A percentile compares a stretch with the other conserved stretches of the same genome.
These are phyloP conservation scores for Leptinotarsa tumamoca DNA, from an alignment of 2,888 invertebrate genomes.

Conservation along the genomic window DNA sequence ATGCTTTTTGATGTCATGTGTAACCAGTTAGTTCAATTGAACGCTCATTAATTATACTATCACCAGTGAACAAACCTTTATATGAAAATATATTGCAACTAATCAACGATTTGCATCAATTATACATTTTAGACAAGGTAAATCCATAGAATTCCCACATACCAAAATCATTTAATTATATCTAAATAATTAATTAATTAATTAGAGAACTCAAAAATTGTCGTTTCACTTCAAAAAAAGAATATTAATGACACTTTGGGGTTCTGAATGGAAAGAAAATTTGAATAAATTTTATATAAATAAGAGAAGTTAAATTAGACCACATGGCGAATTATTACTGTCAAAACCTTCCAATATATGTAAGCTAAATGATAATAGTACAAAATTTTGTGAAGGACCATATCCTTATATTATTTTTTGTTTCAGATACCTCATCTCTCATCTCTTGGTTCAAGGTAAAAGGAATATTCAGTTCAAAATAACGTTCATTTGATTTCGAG, in stretches of 20 bases:
- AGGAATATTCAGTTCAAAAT: not conserved
- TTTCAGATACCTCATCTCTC: not conserved
- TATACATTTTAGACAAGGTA: not conserved
- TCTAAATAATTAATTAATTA: not conserved
- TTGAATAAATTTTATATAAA: too few relatives aligned
- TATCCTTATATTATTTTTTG: not conserved
- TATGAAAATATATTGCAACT: not conserved
- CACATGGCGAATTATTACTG: too few relatives aligned
- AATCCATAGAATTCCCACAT: not conserved
- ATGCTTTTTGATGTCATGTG: too few relatives aligned
- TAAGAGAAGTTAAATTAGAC: too few relatives aligned
- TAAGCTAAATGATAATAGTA: not conserved
- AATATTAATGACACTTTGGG: not conserved
- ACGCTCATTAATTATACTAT: not conserved
- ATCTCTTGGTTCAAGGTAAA: conserved; percentile 7
- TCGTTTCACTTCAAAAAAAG: not conserved
- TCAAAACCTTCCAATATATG: not conserved
- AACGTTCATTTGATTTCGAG: too few relatives aligned
- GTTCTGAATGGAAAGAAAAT: too few relatives aligned
- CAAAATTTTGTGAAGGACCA: not conserved
- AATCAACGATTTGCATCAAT: conserved; percentile 5
- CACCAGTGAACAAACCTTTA: not conserved
- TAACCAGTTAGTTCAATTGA: not conserved
- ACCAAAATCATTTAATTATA: not conserved
- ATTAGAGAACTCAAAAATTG: not conserved